A percentile compares a stretch with the other conserved stretches of the same genome.
Evolutionary conservation across 2,797 vertebrate species (phyloP).

Genomic region (Betta splendens): DNA sequence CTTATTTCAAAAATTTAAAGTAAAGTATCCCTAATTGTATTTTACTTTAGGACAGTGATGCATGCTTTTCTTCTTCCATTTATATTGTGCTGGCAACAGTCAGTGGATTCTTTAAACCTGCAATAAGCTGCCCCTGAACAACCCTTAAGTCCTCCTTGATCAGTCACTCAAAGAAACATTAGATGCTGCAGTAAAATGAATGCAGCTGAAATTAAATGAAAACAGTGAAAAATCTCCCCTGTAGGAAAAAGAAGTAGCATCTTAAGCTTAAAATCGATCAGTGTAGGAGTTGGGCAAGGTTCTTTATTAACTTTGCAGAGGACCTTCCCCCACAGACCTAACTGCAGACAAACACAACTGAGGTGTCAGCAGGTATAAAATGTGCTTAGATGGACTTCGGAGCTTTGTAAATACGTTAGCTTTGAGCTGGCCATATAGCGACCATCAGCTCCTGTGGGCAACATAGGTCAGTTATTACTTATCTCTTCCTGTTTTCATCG

Average conservation of each 20-base stretch:
- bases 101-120: conserved; percentile 39
- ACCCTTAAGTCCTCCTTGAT: conserved; percentile 44
- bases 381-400: conserved; percentile 71
- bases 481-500: conserved; percentile 35
- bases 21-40: conserved; percentile 1
- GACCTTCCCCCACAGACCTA: conserved; percentile 62
- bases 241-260: conserved; percentile 53
- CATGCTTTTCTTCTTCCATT: background rate
- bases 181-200: conserved; percentile 67
- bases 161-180: conserved; percentile 65
- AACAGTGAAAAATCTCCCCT: conserved; percentile 57
- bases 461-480: conserved; percentile 59
- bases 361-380: conserved; percentile 76
- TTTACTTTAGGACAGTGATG: conserved; percentile 13
- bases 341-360: conserved; percentile 67
- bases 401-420: conserved; percentile 71
- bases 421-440: conserved; percentile 52
- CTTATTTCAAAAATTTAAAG: no score
- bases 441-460: conserved; percentile 56
- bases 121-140: conserved; percentile 56
- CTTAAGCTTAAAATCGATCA: conserved; percentile 70
- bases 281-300: conserved; percentile 53
- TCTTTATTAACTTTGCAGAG: conserved; percentile 76
- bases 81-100: conserved; percentile 35
- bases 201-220: conserved; percentile 69